Conservation (phyloP, 2,113 vertebrate species). For the Corythoichthys intestinalis region DNA sequence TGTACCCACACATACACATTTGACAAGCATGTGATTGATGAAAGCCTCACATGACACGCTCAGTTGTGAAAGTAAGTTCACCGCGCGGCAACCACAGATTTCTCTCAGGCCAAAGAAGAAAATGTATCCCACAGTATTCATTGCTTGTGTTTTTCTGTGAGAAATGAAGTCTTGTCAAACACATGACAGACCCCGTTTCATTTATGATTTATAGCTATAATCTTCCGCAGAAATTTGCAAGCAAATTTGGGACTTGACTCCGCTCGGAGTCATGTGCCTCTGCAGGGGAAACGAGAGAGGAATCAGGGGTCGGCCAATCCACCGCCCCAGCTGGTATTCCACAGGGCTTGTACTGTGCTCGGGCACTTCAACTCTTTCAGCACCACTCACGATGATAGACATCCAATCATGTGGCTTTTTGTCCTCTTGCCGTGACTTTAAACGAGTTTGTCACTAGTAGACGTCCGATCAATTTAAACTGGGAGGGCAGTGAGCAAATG, state of each 20-base stretch:
- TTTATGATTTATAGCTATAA: constrained; percentile 3
- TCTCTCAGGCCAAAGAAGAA: constrained; percentile 26
- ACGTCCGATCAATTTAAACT: too few species aligned
- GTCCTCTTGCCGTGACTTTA: too few species aligned
- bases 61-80: constrained; percentile 43
- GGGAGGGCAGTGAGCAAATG: too few species aligned
- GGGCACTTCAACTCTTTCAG: too few species aligned
- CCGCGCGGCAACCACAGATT: constrained; percentile 35
- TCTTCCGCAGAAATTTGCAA: constrained; percentile 22
- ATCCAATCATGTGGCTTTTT: too few species aligned
- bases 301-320: constrained; percentile 51
- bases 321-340: constrained; percentile 55
- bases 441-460: too few species aligned
- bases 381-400: too few species aligned
- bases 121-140: neutral
- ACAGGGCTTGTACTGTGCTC: constrained; percentile 6
- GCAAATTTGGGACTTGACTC: neutral
- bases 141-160: neutral
- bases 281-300: constrained; percentile 55
- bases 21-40: constrained; percentile 54
- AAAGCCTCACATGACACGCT: constrained; percentile 56
- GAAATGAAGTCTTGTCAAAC: neutral
- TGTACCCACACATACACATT: neutral
- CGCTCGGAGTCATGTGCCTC: constrained; percentile 31
- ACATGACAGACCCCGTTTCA: neutral